Evolutionary conservation across 1,140 invertebrate genomes (phyloP), one percentile per base, ranked within the genome.

Genomic region (Andricus grossulariae): DNA sequence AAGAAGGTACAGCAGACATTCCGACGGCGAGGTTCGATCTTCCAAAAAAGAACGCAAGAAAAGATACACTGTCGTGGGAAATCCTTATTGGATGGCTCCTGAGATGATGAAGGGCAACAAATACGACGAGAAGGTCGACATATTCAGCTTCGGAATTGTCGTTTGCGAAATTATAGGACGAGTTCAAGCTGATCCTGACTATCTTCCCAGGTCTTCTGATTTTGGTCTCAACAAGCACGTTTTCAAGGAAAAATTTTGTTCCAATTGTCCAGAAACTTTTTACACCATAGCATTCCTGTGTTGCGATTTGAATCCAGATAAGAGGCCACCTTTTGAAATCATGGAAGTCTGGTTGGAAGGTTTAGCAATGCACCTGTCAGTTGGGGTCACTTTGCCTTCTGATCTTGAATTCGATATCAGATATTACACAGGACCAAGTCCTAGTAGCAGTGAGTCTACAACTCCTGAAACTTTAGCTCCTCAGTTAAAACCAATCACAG

Each of bases 41-140:
- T 86, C 91, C 78, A 87, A 92, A 82, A 89, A 93, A 80, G 94
- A 95, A 80, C 88, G 94, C 10, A 95, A 95, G 79, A 95, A 95
- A 83, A 87, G 95, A 21, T 95, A 94, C 82, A 96, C 95, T 60
- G 96, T 98, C 21, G 97, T 99, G 0, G 98, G 98, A 0, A 98
- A 98, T 92, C 98, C 97, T 8, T 99, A 98, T 88, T 99, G 97
- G 97, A 99, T 99, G 97, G 98, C 98, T 0, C 98, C 98, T 7
- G 98, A 99, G 91, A 98, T 98, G 95, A 97, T 99, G 94, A 97
- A 97, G 89, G 98, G 97, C 32, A 95, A 97, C 80, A 97, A 97
- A 83, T 99, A 99, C 89, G 97, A 99, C 90, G 97, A 99, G 89
- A 98, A 98, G 92, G 97, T 99, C 16, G 98, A 99, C 89, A 95